These are phyloP conservation scores for Chymomyza amoena DNA, from an alignment of 2,888 invertebrate species.

Conservation along the genomic window DNA sequence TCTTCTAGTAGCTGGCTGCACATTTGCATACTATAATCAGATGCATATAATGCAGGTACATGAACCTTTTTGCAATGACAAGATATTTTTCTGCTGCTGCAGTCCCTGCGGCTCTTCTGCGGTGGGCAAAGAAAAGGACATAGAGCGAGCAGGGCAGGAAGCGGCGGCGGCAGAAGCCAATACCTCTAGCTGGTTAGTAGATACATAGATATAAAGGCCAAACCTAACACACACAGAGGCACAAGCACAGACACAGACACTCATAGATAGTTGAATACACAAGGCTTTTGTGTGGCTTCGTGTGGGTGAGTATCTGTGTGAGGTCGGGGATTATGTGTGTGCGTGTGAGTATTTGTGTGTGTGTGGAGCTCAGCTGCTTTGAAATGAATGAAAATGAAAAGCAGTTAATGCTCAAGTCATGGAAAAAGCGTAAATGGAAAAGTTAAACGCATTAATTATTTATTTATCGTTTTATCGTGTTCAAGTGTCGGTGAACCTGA, in stretches of 20 bases:
- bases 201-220: not conserved
- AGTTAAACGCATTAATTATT: constrained; percentile 76
- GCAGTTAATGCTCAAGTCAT: constrained; percentile 69
- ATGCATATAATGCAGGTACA: constrained; percentile 32
- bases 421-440: constrained; percentile 73
- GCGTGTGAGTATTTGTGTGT: constrained; percentile 15
- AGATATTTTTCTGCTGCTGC: constrained; percentile 13
- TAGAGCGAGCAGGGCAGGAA: not conserved
- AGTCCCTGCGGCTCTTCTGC: constrained; percentile 31
- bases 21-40: constrained; percentile 41
- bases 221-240: not conserved
- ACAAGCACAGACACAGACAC: too few relatives aligned
- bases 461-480: constrained; percentile 68
- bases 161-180: not conserved
- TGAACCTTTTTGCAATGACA: constrained; percentile 34
- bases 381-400: constrained; percentile 70
- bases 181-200: not conserved
- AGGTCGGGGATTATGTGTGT: constrained; percentile 3
- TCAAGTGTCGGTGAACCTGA: constrained; percentile 72
- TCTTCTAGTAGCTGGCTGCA: constrained; percentile 6
- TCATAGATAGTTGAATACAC: constrained; percentile 3
- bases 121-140: not conserved
- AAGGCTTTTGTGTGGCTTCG: constrained; percentile 35
- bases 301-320: constrained; percentile 17
- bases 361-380: constrained; percentile 25